These are phyloP conservation scores for Sinosuthora webbiana DNA, from an alignment of 2,113 vertebrate species.

Conservation along the genomic window DNA sequence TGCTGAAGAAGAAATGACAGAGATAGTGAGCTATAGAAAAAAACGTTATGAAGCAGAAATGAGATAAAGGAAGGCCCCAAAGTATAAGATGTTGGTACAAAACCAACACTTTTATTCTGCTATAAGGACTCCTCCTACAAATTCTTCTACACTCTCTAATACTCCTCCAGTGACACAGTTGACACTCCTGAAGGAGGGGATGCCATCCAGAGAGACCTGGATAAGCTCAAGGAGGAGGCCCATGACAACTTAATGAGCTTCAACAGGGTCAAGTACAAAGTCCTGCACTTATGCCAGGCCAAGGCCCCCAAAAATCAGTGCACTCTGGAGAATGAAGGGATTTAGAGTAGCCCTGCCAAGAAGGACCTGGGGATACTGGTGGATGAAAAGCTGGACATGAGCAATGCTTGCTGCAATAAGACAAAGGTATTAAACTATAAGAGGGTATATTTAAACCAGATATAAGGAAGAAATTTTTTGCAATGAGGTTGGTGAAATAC, in stretches of 20 bases:
- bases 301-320: not conserved
- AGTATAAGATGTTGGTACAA: not conserved
- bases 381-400: not conserved
- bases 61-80: not conserved
- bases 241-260: not conserved
- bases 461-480: not conserved
- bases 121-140: not conserved
- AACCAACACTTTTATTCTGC: not conserved
- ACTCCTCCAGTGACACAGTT: not conserved
- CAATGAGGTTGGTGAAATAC: not conserved
- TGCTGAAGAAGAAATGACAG: not conserved
- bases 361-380: not conserved
- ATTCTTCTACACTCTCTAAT: not conserved
- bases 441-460: not conserved
- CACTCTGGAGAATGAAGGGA: not conserved
- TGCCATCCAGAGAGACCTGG: not conserved
- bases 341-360: not conserved
- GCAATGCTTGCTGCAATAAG: not conserved
- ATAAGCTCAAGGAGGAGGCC: not conserved
- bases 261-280: not conserved
- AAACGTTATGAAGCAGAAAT: not conserved
- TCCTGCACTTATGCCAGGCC: not conserved
- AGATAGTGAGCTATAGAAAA: not conserved
- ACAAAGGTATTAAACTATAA: not conserved
- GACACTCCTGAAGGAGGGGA: not conserved